A percentile compares a stretch with the other conserved stretches of the same genome.
Conservation (phyloP, 2,113 vertebrate species). For the Rhagologus leucostigma region DNA sequence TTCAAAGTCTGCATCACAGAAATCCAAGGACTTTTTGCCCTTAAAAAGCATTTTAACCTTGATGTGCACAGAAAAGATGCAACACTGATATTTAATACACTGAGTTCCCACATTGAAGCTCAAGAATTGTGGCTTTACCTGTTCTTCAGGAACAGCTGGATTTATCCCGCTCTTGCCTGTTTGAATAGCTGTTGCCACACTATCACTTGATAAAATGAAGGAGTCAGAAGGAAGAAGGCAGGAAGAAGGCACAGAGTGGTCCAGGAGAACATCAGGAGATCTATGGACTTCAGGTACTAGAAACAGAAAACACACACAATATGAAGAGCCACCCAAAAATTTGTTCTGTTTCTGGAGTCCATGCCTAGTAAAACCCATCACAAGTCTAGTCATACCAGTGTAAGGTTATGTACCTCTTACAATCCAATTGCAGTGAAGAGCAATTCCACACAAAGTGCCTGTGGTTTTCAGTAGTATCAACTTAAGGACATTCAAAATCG, state of each 20-base stretch:
- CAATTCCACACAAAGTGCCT: background rate
- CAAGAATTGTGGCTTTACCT: slow-evolving; percentile 45
- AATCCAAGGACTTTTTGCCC: background rate
- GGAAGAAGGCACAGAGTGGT: background rate
- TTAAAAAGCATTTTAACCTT: background rate
- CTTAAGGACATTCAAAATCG: background rate
- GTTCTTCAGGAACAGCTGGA: slow-evolving; percentile 6
- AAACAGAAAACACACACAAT: background rate
- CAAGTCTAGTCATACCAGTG: background rate
- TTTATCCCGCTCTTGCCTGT: background rate
- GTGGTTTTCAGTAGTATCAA: background rate
- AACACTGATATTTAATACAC: background rate
- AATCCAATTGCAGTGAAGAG: background rate
- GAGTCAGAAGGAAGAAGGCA: slow-evolving; percentile 44
- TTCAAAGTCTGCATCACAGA: background rate
- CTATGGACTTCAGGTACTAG: slow-evolving; percentile 65
- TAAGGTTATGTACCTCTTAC: background rate
- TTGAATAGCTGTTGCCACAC: background rate
- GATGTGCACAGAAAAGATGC: background rate
- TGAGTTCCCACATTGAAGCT: background rate
- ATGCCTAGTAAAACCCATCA: background rate
- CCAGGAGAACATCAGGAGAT: slow-evolving; percentile 54
- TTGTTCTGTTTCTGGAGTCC: background rate
- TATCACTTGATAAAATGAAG: slow-evolving; percentile 25
- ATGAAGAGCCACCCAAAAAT: background rate